These are phyloP conservation scores for Amniataba percoides DNA, from an alignment of 2,797 vertebrate genomes.

Conservation along the genomic window DNA sequence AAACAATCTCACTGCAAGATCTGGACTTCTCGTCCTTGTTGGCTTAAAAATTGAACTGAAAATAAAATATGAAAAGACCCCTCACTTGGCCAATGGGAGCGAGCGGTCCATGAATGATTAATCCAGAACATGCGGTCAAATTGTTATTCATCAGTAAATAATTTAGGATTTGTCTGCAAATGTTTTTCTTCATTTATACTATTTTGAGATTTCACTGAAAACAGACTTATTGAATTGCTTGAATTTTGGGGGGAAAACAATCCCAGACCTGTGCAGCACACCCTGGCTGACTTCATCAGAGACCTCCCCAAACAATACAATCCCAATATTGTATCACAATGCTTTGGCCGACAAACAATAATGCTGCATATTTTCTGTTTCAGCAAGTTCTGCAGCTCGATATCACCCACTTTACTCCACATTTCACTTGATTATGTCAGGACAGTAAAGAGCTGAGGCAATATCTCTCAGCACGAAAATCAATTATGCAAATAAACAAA, in stretches of 20 bases:
- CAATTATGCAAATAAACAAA: slow-evolving; percentile 58
- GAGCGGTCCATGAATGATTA: not conserved
- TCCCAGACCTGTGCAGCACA: slow-evolving; percentile 29
- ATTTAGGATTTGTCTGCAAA: slow-evolving; percentile 3
- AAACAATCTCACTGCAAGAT: not conserved
- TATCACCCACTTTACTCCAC: slow-evolving; percentile 42
- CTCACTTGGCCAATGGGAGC: not conserved
- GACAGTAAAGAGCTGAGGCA: slow-evolving; percentile 40
- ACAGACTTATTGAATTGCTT: slow-evolving; percentile 37
- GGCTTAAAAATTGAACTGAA: not conserved
- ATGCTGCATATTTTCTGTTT: slow-evolving; percentile 45
- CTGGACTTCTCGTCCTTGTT: not conserved
- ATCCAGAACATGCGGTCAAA: not conserved
- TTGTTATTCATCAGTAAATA: slow-evolving; percentile 27
- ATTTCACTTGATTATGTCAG: slow-evolving; percentile 55
- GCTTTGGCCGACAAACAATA: slow-evolving; percentile 39
- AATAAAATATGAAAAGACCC: not conserved
- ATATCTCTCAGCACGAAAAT: slow-evolving; percentile 32
- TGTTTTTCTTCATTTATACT: slow-evolving; percentile 22
- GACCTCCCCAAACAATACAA: slow-evolving; percentile 72
- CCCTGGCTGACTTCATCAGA: slow-evolving; percentile 63
- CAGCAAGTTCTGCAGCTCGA: slow-evolving; percentile 35
- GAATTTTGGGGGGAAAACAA: slow-evolving; percentile 37
- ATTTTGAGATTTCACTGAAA: slow-evolving; percentile 40
- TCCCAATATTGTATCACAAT: slow-evolving; percentile 46